Percentiles rank a stretch among this genome's conserved stretches.
Evolutionary conservation across 1,140 invertebrate genomes (phyloP).

Genomic region (Tetraneura akinire): DNA sequence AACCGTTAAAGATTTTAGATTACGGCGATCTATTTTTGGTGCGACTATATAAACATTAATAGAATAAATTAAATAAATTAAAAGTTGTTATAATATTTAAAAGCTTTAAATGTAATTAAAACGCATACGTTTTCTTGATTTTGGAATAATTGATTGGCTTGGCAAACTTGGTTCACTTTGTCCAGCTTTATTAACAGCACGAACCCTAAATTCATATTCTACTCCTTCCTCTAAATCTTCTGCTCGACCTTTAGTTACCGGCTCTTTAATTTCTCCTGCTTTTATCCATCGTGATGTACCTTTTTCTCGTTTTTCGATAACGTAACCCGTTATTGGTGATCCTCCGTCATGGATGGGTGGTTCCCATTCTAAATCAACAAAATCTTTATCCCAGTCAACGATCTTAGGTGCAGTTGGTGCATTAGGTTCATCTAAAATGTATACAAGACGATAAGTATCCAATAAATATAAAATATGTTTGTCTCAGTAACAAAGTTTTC

Average conservation of each 20-base stretch:
- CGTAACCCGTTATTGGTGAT: slow-evolving; percentile 88
- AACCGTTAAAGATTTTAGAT: slow-evolving; percentile 74
- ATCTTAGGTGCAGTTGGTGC: slow-evolving; percentile 85
- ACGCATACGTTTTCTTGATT: slow-evolving; percentile 82
- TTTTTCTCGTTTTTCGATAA: slow-evolving; percentile 92
- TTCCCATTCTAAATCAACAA: slow-evolving; percentile 89
- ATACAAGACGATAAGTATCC: neutral
- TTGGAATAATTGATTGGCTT: slow-evolving; percentile 75
- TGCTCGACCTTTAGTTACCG: slow-evolving; percentile 77
- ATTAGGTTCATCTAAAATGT: slow-evolving; percentile 78
- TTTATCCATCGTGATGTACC: slow-evolving; percentile 84
- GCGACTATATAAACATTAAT: slow-evolving; percentile 67
- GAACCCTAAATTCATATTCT: slow-evolving; percentile 85
- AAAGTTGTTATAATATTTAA: neutral
- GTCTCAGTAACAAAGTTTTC: too few species aligned
- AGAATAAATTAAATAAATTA: slow-evolving; percentile 56
- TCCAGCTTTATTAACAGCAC: slow-evolving; percentile 77
- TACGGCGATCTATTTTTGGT: slow-evolving; percentile 86
- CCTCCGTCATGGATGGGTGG: slow-evolving; percentile 87
- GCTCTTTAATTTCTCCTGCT: slow-evolving; percentile 74
- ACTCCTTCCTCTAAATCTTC: slow-evolving; percentile 81
- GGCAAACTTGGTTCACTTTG: slow-evolving; percentile 77
- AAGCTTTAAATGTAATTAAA: slow-evolving; percentile 52
- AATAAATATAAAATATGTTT: too few species aligned
- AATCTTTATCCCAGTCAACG: slow-evolving; percentile 92